These are phyloP conservation scores for Neogale vison DNA, from an alignment of 2,113 vertebrate species.

Conservation along the genomic window DNA sequence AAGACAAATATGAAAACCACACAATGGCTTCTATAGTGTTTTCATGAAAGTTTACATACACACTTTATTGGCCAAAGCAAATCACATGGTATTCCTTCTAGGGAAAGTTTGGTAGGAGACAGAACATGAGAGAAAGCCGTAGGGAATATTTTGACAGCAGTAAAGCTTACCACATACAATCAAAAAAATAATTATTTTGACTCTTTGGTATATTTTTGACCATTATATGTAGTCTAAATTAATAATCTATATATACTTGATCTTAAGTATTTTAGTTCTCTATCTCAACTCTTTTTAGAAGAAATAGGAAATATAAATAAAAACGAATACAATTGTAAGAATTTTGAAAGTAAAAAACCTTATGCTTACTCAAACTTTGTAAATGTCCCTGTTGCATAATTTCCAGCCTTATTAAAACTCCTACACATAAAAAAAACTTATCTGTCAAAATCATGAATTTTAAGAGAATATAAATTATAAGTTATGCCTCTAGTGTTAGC, in stretches of 20 bases:
- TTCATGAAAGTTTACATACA: background rate
- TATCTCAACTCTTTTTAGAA: background rate
- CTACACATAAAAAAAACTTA: background rate
- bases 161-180: background rate
- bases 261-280: background rate
- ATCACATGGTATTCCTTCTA: background rate
- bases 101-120: background rate
- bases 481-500: constrained; percentile 1
- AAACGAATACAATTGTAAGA: background rate
- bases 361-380: constrained; percentile 17
- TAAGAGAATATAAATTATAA: constrained; percentile 17
- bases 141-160: background rate
- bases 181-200: background rate
- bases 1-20: background rate
- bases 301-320: background rate
- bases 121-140: rapidly evolving
- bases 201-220: background rate
- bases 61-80: background rate
- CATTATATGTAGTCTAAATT: background rate
- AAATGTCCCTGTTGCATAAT: background rate
- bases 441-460: constrained; percentile 40
- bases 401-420: background rate
- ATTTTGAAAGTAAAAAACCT: background rate
- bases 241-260: background rate
- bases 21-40: background rate